Evolutionary conservation across 1,140 invertebrate genomes (phyloP), one percentile per base, ranked within the genome.

Genomic region (Chrysomallon squamiferum): DNA sequence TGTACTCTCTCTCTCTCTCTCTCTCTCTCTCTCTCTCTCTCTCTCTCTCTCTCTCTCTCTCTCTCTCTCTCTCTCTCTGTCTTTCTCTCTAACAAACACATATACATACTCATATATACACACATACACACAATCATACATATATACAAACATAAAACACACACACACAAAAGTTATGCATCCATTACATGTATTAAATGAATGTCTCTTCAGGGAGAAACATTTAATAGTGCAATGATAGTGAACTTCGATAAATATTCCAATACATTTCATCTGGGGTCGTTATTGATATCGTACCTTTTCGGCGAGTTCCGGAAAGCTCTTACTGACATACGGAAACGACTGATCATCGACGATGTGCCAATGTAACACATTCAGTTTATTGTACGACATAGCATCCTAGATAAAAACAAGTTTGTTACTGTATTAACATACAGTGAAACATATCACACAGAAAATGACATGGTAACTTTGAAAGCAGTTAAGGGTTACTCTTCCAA

Each of bases 341-440:
- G 88, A 88, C 72, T 89, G 87, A 62, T 88, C 88, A 74, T 90
- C 89, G 2, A 88, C 87, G 7, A 90, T 84, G 72, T 90, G 89
- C 89, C 89, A 90, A 76, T 90, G 89, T 49, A 90, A 86, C n/a
- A 89, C 85, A 68, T 90, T 84, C 58, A 83, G 41, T 49, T 84
- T 84, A 65, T 81, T 82, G 52, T 72, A 72, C 0, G 72, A 54
- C 80, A 84, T 83, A 3, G 77, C 78, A 33, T 83, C 81, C 80
- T 83, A 59, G 58, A 66, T 41, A 54, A 29, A 58, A 52, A 59
- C 6, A 20, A n/a, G 15, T 4, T 15, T 25, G 27, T 54, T 5
- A 4, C 13, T 13, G n/a, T 5, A 22, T 15, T 15, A 20, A 1
- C 3, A 13, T 54, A 13, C 27, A 5, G 15, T 27, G 15, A 15